phyloP scores from a whole-genome alignment of 2,113 vertebrate genomes.

The Bubo blakistoni region DNA sequence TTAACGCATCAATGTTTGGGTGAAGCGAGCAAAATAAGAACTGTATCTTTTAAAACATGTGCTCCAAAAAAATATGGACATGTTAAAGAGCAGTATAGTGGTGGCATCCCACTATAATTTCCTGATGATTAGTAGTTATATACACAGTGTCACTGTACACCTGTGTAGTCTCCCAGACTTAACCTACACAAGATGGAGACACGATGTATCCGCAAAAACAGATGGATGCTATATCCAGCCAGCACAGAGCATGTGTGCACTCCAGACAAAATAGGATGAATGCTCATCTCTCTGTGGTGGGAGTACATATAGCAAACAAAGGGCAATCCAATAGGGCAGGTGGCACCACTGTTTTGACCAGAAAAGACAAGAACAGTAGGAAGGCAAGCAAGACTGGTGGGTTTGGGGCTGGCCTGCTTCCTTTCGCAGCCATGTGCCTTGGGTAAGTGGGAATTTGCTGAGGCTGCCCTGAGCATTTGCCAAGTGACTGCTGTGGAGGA shows the following conservation, averaged over 20 bases:
- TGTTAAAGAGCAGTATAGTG: not conserved
- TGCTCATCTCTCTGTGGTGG: not conserved
- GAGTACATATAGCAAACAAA: not conserved
- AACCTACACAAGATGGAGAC: not conserved
- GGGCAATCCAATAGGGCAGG: not conserved
- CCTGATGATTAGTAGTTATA: not conserved
- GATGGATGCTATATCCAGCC: not conserved
- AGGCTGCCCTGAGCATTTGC: rapidly evolving
- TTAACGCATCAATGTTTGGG: not conserved
- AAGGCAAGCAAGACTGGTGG: not conserved
- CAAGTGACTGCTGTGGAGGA: not conserved
- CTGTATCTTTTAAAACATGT: not conserved
- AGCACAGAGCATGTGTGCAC: not conserved
- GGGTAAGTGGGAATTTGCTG: not conserved
- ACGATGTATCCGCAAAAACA: rapidly evolving
- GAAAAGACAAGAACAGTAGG: not conserved
- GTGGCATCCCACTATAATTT: not conserved
- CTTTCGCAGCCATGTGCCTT: not conserved
- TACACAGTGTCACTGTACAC: not conserved
- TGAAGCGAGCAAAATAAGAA: not conserved
- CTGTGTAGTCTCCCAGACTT: not conserved
- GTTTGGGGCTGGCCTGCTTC: not conserved
- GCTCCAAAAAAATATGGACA: not conserved
- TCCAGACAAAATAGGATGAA: not conserved
- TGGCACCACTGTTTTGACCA: not conserved